Evolutionary conservation across 2,888 invertebrate genomes (phyloP).

Genomic region (Thysanoteuthis rhombus): DNA sequence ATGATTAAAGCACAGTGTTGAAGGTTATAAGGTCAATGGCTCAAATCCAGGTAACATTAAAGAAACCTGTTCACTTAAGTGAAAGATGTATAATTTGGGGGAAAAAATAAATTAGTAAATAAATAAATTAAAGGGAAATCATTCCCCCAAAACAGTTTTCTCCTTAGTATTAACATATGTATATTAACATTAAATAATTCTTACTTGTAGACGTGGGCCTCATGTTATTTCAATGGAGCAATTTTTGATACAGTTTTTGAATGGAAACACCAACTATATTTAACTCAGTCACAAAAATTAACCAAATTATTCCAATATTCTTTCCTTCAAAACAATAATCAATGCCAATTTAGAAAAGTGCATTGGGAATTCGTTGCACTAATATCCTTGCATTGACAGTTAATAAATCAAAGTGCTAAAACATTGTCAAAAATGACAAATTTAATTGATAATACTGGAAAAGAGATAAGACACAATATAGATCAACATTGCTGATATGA

Average conservation of each 20-base stretch:
- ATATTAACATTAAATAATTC: too few relatives aligned
- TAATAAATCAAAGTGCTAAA: constrained; percentile 12
- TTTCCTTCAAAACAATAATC: neutral
- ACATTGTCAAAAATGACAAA: constrained; percentile 12
- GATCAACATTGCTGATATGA: neutral
- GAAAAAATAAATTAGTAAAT: too few relatives aligned
- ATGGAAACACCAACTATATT: neutral
- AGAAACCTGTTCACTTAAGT: too few relatives aligned
- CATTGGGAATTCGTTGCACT: neutral
- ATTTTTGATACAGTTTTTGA: neutral
- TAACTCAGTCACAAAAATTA: neutral
- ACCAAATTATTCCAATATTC: neutral
- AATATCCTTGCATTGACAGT: neutral
- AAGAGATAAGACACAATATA: constrained; percentile 12
- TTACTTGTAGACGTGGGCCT: neutral
- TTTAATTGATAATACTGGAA: neutral
- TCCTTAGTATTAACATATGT: too few relatives aligned
- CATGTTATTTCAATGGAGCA: neutral
- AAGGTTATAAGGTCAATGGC: too few relatives aligned
- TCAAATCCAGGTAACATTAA: too few relatives aligned
- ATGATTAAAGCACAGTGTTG: too few relatives aligned
- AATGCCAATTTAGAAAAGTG: neutral
- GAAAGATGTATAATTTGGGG: too few relatives aligned
- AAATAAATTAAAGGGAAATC: neutral
- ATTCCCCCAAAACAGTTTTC: too few relatives aligned